phyloP scores from a whole-genome alignment of 2,113 vertebrate species.

The Polyodon spathula region DNA sequence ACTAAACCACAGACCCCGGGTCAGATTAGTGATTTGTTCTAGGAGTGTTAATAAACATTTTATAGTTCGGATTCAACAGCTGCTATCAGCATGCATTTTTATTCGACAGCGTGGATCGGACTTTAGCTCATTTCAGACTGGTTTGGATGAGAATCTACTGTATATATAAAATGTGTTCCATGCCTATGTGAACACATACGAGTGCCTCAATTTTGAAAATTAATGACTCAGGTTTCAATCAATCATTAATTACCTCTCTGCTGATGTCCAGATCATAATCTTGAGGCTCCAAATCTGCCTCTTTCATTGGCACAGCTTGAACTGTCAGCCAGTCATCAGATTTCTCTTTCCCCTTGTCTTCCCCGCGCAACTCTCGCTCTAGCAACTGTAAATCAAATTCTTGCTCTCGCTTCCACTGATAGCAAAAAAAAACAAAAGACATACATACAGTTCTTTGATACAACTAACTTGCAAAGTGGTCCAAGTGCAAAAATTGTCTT shows the following conservation, averaged over 20 bases:
- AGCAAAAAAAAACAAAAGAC: slow-evolving; percentile 45
- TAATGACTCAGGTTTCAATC: background rate
- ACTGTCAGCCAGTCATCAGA: slow-evolving; percentile 79
- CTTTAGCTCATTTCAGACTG: too few species aligned
- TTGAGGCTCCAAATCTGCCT: slow-evolving; percentile 76
- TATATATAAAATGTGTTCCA: too few species aligned
- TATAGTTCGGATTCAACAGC: too few species aligned
- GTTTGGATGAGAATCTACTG: too few species aligned
- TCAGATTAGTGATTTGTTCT: too few species aligned
- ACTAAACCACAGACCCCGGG: too few species aligned
- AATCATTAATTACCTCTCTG: slow-evolving; percentile 72
- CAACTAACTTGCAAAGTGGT: background rate
- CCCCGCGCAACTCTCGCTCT: slow-evolving; percentile 76
- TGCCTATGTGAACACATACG: too few species aligned
- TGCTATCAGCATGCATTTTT: too few species aligned
- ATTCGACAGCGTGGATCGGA: too few species aligned
- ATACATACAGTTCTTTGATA: slow-evolving; percentile 4
- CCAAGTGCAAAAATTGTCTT: background rate
- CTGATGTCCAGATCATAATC: slow-evolving; percentile 87
- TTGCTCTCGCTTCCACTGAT: slow-evolving; percentile 93
- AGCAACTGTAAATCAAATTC: slow-evolving; percentile 97
- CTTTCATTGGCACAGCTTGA: slow-evolving; percentile 54
- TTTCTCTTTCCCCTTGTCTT: slow-evolving; percentile 51
- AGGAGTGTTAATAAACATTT: too few species aligned
- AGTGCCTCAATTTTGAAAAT: background rate